Percentiles rank a stretch among this genome's conserved stretches.
These are phyloP conservation scores for Meta bourneti DNA, from an alignment of 2,888 invertebrate genomes.

Conservation along the genomic window DNA sequence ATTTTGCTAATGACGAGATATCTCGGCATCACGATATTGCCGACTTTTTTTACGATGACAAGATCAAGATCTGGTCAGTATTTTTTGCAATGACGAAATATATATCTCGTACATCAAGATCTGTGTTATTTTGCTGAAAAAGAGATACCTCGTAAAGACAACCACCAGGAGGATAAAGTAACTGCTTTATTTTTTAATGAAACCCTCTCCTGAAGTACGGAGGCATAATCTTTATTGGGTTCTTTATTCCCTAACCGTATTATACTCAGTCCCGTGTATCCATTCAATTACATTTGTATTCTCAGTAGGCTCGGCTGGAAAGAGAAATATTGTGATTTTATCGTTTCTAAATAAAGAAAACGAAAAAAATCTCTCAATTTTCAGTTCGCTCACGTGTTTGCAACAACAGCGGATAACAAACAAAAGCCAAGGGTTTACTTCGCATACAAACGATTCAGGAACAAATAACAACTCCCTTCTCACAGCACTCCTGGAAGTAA, in stretches of 20 bases:
- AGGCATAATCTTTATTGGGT: background rate
- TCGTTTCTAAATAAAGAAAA: conserved; percentile 4
- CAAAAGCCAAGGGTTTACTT: background rate
- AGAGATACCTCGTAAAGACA: too few species aligned
- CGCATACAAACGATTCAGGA: background rate
- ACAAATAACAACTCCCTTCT: background rate
- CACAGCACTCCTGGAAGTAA: background rate
- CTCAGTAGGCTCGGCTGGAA: conserved; percentile 9
- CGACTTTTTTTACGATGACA: too few species aligned
- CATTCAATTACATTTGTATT: conserved; percentile 43
- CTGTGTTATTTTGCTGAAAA: too few species aligned
- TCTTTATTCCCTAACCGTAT: background rate
- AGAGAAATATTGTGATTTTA: conserved; percentile 28
- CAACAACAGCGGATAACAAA: conserved; percentile 7
- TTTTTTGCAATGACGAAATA: too few species aligned
- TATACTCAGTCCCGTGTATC: background rate
- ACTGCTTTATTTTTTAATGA: too few species aligned
- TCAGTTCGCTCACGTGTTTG: conserved; percentile 26
- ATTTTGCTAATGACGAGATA: too few species aligned
- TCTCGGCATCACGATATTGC: too few species aligned
- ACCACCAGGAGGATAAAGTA: too few species aligned
- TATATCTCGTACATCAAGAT: too few species aligned
- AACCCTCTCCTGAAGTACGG: background rate
- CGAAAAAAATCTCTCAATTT: background rate
- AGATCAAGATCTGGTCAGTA: too few species aligned